Evolutionary conservation across 1,140 invertebrate species (phyloP).

Genomic region (Dendrolimus kikuchii): DNA sequence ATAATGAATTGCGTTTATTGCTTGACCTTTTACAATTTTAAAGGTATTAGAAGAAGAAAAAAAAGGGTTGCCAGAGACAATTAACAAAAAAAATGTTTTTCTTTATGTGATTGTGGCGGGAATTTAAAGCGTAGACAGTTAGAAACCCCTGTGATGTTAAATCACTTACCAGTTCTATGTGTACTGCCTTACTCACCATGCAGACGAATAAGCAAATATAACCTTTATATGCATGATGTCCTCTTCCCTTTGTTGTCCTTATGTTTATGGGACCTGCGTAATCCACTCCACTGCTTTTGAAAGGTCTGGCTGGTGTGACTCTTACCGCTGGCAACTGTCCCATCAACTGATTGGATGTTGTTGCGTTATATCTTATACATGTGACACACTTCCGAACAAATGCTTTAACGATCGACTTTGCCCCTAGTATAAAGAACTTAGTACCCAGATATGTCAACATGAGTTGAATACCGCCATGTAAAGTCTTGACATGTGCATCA

Average conservation of each 20-base stretch:
- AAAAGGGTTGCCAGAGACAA: no score
- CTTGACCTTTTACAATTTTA: no score
- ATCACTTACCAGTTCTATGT: conserved; percentile 3
- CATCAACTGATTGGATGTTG: conserved; percentile 1
- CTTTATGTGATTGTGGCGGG: no score
- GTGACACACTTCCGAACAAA: background rate
- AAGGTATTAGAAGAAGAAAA: no score
- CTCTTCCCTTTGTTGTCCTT: background rate
- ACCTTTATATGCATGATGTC: conserved; percentile 1
- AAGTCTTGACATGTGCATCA: conserved; percentile 6
- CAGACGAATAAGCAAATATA: conserved; percentile 7
- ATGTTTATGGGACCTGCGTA: conserved; percentile 5
- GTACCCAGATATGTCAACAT: conserved; percentile 4
- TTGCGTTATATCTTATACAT: background rate
- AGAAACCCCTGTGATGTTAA: background rate
- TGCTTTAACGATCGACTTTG: background rate
- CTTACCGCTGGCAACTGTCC: conserved; percentile 3
- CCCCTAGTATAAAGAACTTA: background rate
- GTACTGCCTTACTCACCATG: conserved; percentile 6
- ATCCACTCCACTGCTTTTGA: conserved; percentile 1
- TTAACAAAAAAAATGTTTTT: no score
- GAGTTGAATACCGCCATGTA: conserved; percentile 6
- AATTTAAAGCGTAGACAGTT: no score
- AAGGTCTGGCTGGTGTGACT: conserved; percentile 2
- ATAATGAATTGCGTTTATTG: no score